Conservation (phyloP, 2,888 invertebrate genomes). For the Cheilosia impressa region DNA sequence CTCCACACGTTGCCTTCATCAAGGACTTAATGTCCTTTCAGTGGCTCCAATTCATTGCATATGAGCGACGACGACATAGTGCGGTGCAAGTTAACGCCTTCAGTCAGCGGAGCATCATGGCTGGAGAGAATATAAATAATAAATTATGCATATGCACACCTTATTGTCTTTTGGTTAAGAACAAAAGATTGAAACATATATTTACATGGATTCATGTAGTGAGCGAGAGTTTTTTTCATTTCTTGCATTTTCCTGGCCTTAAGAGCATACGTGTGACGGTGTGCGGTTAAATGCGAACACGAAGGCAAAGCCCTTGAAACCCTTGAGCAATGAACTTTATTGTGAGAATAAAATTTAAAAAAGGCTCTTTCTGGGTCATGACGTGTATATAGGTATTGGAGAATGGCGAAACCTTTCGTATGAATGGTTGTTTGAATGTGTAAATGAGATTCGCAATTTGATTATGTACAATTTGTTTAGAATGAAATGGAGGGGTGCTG, state of each 20-base stretch:
- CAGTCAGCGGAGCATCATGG: slow-evolving; percentile 42
- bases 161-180: slow-evolving; percentile 66
- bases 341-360: slow-evolving; percentile 72
- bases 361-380: slow-evolving; percentile 76
- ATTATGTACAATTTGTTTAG: slow-evolving; percentile 64
- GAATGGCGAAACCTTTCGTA: slow-evolving; percentile 47
- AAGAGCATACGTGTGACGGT: not conserved
- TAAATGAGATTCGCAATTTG: slow-evolving; percentile 66
- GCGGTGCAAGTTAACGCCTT: slow-evolving; percentile 64
- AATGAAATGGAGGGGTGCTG: not conserved
- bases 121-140: slow-evolving; percentile 62
- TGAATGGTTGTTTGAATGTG: slow-evolving; percentile 30
- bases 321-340: slow-evolving; percentile 81
- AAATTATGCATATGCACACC: slow-evolving; percentile 67
- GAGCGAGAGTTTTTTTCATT: not conserved
- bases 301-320: slow-evolving; percentile 65
- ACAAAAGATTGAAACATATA: slow-evolving; percentile 24
- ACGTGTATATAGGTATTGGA: slow-evolving; percentile 39
- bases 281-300: slow-evolving; percentile 5
- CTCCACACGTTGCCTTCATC: slow-evolving; percentile 66
- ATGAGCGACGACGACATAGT: slow-evolving; percentile 31
- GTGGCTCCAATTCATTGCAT: slow-evolving; percentile 67
- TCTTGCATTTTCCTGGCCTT: slow-evolving; percentile 24
- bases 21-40: slow-evolving; percentile 72
- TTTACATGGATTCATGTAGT: not conserved